Base-by-base conservation (phyloP, 1,140 invertebrate species). In the Octopus bimaculoides region DNA sequence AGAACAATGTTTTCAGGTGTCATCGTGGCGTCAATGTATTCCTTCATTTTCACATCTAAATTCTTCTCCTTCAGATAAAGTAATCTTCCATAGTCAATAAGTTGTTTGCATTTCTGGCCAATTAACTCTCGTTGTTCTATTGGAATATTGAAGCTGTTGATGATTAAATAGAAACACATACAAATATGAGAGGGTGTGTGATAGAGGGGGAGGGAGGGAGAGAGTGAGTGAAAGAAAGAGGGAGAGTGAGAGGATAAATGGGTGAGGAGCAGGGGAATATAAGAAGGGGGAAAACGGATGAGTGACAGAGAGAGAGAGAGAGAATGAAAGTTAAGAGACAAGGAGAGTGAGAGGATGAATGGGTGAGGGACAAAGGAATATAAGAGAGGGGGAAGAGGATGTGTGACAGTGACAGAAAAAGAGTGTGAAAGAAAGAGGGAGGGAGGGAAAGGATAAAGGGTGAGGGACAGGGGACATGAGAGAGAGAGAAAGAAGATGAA, bases 1-100 rank as follows among this genome's bases (percentile, higher is more conserved):
- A 96, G 92, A 83, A 94, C 94, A 75, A 94, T 92, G 91, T 96
- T 96, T 89, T 96, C 95, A 14, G 93, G 91, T 0, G 95, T 94
- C 5, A 94, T 89, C 54, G 91, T 87, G 6, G 87, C 83, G 41
- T 92, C 89, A 61, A 94, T 93, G 86, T 94, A 96, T 85, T 92
- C 91, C 83, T 93, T 90, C 41, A 96, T 89, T 2, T 89, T 85
- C 78, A 92, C 91, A 4, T 92, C 83, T 84, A 94, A 94, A 17
- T 93, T 92, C 52, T 91, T 80, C 0, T 89, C 84, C 77, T 91
- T 85, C 66, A 96, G 88, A 88, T 92, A 94, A 17, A 92, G 84
- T n/a, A 94, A 87, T 9, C 95, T 90, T 4, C 94, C 95, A 91
- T 92, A 93, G 87, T 96, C 95, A 20, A 96, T 89, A 20, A 96